Base-by-base conservation (phyloP, 2,797 vertebrate genomes). In the Ctenosaura bakeri region DNA sequence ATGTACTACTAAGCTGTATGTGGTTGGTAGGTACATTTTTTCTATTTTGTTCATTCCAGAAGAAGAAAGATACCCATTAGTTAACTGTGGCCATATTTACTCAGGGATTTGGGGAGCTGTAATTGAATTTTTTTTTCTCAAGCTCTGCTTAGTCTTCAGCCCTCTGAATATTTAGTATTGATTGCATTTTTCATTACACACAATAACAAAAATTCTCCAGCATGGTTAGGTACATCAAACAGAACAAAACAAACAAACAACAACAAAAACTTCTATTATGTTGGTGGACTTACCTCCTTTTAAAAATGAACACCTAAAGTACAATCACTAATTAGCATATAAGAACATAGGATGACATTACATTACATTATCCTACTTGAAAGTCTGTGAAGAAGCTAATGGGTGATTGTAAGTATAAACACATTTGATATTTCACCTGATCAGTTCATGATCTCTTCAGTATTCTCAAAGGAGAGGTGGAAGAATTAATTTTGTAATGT, bases 1-100 rank as follows among this genome's bases (percentile, higher is more conserved):
- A 88, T 71, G 54, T 76, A n/a, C 35, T 76, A n/a, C 35, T 76
- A 9, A 85, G 91, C 78, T 77, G 7, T n/a, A 84, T 87, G 1
- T 64, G 46, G 79, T 50, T 35, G 76, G 80, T 84, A 64, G 59
- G 90, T 52, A 20, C 26, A 66, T 12, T 10, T 54, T 54, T 52
- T 82, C 5, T 56, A 86, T 24, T 81, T 90, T 87, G 71, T 46
- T 86, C 46, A 46, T 14, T 26, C 56, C 32, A 50, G 22, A 56
- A 74, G 14, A 73, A 82, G 5, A 74, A 83, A 35, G 56, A 66
- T 59, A 77, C 6, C 24, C 29, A 64, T 84, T 78, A 35, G n/a
- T 59, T 42, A 32, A 24, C 2, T 26, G 42, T 50, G 42, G 29
- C 66, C 29, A 69, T 32, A 4, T 10, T 69, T 69, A 13, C 26